Conservation (phyloP, 2,888 invertebrate species). For the Mesorhabditis belari region DNA sequence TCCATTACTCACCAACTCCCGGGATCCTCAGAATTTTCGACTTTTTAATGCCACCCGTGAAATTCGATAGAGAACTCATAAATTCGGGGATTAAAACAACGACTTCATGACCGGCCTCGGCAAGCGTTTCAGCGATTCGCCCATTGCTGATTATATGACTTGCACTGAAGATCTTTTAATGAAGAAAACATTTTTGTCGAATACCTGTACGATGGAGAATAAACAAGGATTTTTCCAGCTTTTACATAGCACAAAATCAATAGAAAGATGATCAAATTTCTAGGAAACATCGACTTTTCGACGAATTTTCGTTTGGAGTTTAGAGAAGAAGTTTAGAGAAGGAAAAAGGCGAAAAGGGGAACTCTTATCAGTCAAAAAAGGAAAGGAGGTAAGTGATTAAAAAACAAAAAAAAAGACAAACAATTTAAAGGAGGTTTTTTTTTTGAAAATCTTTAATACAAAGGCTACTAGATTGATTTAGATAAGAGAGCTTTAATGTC, state of each 20-base stretch:
- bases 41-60: conserved; percentile 34
- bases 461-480: too few species aligned
- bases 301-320: too few species aligned
- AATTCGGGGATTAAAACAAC: conserved; percentile 42
- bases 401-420: too few species aligned
- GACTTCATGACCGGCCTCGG: conserved; percentile 40
- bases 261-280: too few species aligned
- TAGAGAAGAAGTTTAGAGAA: too few species aligned
- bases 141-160: conserved; percentile 40
- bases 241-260: background rate
- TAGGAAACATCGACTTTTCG: too few species aligned
- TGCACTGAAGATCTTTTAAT: conserved; percentile 3
- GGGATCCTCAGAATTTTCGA: conserved; percentile 42
- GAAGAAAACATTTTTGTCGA: background rate
- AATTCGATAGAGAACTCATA: conserved; percentile 7
- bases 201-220: conserved; percentile 21
- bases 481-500: too few species aligned
- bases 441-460: too few species aligned
- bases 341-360: too few species aligned
- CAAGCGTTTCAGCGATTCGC: conserved; percentile 38
- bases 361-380: too few species aligned
- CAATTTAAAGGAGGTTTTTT: too few species aligned
- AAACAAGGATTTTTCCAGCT: conserved; percentile 22
- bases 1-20: conserved; percentile 24
- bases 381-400: too few species aligned